Percentiles rank a stretch among this genome's conserved stretches.
These are phyloP conservation scores for Dynastes hyllus DNA, from an alignment of 2,888 invertebrate genomes.

Conservation along the genomic window DNA sequence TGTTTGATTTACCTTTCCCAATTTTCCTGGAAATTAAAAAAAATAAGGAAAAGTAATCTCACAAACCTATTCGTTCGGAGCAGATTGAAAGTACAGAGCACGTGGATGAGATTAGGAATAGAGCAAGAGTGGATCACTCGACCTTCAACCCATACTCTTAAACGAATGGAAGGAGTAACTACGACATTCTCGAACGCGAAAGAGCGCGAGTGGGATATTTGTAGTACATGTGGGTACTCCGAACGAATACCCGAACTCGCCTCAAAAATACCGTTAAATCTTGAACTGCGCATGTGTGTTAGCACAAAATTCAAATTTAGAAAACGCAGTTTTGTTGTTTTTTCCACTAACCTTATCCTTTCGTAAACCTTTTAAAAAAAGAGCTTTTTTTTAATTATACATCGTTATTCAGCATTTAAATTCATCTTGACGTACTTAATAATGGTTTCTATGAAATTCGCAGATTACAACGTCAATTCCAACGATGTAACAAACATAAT, in stretches of 20 bases:
- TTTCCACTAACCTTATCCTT: conserved; percentile 11
- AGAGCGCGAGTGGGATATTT: too few species aligned
- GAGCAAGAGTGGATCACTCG: too few species aligned
- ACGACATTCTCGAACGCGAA: too few species aligned
- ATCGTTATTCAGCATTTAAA: not conserved
- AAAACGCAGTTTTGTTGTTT: conserved; percentile 9
- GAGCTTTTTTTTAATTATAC: not conserved
- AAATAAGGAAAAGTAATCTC: not conserved
- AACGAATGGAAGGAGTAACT: too few species aligned
- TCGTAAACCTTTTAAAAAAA: not conserved
- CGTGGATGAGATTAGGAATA: too few species aligned
- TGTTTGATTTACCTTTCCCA: not conserved
- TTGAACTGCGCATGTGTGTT: not conserved
- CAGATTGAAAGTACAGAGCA: too few species aligned
- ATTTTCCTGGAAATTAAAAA: not conserved
- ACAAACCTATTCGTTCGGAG: not conserved
- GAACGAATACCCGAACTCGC: too few species aligned
- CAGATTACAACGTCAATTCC: conserved; percentile 70
- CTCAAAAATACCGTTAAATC: not conserved
- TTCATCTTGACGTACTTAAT: not conserved
- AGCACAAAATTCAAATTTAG: conserved; percentile 23
- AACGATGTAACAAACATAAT: conserved; percentile 72
- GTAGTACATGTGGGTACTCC: too few species aligned
- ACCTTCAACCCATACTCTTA: too few species aligned
- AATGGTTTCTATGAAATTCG: conserved; percentile 35